phyloP scores from a whole-genome alignment of 2,113 vertebrate genomes.

The Mesembrinibis cayennensis region DNA sequence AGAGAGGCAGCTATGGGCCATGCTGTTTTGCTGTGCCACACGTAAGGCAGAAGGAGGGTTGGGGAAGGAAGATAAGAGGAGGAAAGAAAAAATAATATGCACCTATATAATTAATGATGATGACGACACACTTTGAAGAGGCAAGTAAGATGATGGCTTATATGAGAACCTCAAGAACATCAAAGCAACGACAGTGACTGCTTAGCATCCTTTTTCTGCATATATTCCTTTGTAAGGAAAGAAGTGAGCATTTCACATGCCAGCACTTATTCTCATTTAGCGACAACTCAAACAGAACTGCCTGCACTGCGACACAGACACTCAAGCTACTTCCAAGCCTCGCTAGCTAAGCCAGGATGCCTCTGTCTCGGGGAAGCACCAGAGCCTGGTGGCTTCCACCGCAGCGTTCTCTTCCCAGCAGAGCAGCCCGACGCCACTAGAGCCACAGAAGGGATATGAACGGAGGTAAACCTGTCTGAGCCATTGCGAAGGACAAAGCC shows the following conservation, averaged over 20 bases:
- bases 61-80: neutral
- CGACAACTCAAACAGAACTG: neutral
- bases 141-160: neutral
- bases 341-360: neutral
- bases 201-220: neutral
- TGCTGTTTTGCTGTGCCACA: neutral
- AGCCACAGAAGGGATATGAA: neutral
- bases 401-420: accelerated
- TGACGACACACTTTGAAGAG: neutral
- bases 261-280: neutral
- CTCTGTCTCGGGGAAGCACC: neutral
- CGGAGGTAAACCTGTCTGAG: neutral
- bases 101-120: neutral
- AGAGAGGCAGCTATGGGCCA: neutral
- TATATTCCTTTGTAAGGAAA: neutral
- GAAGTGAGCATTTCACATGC: neutral
- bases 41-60: neutral
- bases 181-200: neutral
- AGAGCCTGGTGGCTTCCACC: neutral
- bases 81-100: neutral
- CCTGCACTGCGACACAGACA: neutral
- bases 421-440: neutral
- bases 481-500: neutral
- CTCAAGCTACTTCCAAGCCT: neutral
- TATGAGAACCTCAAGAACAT: neutral